Percentiles rank a stretch among this genome's conserved stretches.
Conservation (phyloP, 2,888 invertebrate species). For the Phortica okadai region DNA sequence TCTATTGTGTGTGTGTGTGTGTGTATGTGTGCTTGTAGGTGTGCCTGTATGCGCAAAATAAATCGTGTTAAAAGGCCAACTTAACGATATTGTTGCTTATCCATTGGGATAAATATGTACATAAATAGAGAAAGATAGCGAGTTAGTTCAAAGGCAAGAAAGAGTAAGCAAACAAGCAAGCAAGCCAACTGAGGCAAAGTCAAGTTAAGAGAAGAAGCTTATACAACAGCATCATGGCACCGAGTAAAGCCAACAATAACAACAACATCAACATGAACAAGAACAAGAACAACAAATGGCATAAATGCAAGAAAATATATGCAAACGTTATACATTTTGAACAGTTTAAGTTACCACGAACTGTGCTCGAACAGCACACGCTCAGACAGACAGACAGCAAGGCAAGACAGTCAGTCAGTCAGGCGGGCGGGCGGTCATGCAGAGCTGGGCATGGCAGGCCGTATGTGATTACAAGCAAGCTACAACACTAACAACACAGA, state of each 20-base stretch:
- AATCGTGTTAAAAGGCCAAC: constrained; percentile 40
- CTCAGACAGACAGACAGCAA: neutral
- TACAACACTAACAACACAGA: constrained; percentile 5
- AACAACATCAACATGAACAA: constrained; percentile 2
- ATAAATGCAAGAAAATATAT: constrained; percentile 16
- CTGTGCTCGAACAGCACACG: neutral
- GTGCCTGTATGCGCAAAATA: constrained; percentile 28
- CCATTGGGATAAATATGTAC: constrained; percentile 32
- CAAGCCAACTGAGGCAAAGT: neutral
- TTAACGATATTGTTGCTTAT: constrained; percentile 38
- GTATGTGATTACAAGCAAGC: constrained; percentile 1
- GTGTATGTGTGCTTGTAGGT: neutral
- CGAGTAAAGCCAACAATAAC: neutral
- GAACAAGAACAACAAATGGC: neutral
- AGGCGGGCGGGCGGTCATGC: too few species aligned
- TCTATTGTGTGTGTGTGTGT: neutral
- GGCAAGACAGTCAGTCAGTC: too few species aligned
- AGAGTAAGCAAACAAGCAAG: neutral
- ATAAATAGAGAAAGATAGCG: neutral
- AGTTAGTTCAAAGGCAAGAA: neutral
- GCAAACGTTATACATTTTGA: constrained; percentile 24
- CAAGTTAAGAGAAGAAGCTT: neutral
- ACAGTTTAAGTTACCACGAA: constrained; percentile 2
- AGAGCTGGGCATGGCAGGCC: neutral
- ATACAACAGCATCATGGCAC: neutral